Base-by-base conservation (phyloP, 2,113 vertebrate species). In the Cheirogaleus medius region DNA sequence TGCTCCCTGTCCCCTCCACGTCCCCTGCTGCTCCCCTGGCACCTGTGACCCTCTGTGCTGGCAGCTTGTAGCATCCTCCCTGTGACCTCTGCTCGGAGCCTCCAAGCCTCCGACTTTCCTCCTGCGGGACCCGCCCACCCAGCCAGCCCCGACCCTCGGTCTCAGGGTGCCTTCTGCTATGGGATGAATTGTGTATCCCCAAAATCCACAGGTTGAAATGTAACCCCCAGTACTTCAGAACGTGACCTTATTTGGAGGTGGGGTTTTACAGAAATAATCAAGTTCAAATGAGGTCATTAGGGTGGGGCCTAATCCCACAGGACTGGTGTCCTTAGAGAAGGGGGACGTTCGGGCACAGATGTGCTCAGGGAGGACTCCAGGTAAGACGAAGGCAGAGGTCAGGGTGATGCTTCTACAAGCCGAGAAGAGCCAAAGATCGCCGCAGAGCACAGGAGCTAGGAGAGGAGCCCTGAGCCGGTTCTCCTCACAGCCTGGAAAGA, bases 261-360 rank as follows among this genome's bases (percentile, higher is more conserved):
- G 49, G 60, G 14, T 86, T 32, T 73, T 8, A 17, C 52, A 9
- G 52, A 64, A 49, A 21, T 39, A 9, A 54, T 69, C 25, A 9
- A 49, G 29, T 39, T 27, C 39, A 34, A 29, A 29, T 71, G 34
- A 17, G 29, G 14, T 34, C 78, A 12, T 60, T 21, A 54, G 32
- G 0, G 3, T 23, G 49, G 20, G 4, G 6, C 39, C 60, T 71
- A 15, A 11, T 47, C 69, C 84, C 2, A 0, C 2, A 14, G 1
- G 56, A 44, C 54, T 3, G 14, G 21, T 15, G 23, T 32, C 47
- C 14, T 7, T 10, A 5, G 14, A 39, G 14, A 29, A n/a, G 47
- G 56, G 6, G 18, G 12, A 15, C 4, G 20, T 47, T 23, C 34
- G n/a, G 37, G 37, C 3, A 27, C 32, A 64, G 78, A 14, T 29